Percentiles rank a stretch among this genome's conserved stretches.
Evolutionary conservation across 2,113 vertebrate genomes (phyloP).

Genomic region (Phocoena phocoena): DNA sequence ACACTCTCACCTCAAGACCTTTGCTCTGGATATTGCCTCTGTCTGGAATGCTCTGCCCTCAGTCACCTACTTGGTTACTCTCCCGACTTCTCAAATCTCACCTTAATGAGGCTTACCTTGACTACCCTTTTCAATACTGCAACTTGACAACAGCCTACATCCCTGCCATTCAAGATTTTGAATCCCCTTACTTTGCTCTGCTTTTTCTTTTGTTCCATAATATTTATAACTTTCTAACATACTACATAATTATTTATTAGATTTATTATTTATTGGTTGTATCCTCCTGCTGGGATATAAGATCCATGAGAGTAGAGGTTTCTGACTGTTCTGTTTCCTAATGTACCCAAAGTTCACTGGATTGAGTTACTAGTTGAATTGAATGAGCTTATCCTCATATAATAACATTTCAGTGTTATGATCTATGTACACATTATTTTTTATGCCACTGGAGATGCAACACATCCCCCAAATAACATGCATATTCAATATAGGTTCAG

Average conservation of each 20-base stretch:
- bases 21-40: background rate
- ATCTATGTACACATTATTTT: background rate
- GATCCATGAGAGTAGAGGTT: background rate
- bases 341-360: background rate
- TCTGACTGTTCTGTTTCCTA: background rate
- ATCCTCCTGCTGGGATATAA: background rate
- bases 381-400: background rate
- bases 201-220: slow-evolving; percentile 13
- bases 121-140: background rate
- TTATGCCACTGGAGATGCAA: background rate
- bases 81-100: background rate
- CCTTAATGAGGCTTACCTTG: background rate
- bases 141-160: background rate
- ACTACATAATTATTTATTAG: background rate
- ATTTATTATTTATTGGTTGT: background rate
- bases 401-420: background rate
- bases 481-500: background rate
- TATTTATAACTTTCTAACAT: background rate
- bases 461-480: background rate
- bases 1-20: background rate
- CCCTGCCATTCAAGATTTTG: background rate
- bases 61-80: background rate
- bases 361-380: background rate
- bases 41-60: background rate
- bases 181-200: background rate